Evolutionary conservation across 2,113 vertebrate genomes (phyloP).

Genomic region (Pitta sordida): DNA sequence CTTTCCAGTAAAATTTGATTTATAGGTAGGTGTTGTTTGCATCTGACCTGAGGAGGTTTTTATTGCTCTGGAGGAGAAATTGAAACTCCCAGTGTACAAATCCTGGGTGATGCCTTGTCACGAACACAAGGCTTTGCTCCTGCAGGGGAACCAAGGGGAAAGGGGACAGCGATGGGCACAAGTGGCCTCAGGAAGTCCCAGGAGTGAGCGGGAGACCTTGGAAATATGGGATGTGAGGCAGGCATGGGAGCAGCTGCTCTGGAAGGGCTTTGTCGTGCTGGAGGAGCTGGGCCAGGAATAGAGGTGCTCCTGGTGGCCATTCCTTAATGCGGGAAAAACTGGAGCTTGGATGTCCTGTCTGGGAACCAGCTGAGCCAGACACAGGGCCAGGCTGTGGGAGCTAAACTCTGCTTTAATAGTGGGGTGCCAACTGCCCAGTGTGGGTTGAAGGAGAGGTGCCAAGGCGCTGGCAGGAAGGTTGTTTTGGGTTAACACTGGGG

Average conservation of each 20-base stretch:
- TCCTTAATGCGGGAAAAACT: too few relatives aligned
- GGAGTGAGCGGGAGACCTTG: fast-evolving
- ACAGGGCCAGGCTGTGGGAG: too few relatives aligned
- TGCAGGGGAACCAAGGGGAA: background rate
- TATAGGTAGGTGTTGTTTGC: background rate
- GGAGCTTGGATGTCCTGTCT: too few relatives aligned
- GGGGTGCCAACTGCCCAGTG: too few relatives aligned
- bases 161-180: background rate
- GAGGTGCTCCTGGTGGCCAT: background rate
- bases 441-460: too few relatives aligned
- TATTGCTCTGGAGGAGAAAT: background rate
- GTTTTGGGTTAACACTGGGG: background rate
- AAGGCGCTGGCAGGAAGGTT: too few relatives aligned
- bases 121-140: background rate
- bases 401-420: too few relatives aligned
- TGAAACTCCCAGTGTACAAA: background rate
- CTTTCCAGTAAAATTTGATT: background rate
- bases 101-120: background rate
- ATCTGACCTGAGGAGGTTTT: background rate
- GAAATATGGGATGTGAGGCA: too few relatives aligned
- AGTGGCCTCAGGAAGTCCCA: background rate
- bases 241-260: background rate
- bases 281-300: background rate
- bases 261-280: fast-evolving
- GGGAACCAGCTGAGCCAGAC: too few relatives aligned